phyloP scores from a whole-genome alignment of 2,888 invertebrate species.

The Orchesellides sinensis region DNA sequence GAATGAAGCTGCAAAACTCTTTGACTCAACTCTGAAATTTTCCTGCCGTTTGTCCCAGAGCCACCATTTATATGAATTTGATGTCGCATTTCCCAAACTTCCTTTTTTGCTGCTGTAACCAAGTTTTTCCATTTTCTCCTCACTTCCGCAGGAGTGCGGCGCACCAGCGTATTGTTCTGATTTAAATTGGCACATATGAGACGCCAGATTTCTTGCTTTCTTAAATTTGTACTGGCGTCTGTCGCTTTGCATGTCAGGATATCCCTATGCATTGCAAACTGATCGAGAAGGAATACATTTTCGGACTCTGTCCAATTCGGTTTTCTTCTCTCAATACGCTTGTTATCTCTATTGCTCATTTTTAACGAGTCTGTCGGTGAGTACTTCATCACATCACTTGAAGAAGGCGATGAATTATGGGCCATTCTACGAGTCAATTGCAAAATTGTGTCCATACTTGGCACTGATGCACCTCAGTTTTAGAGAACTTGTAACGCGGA shows the following conservation, averaged over 20 bases:
- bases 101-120: slow-evolving; percentile 74
- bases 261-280: slow-evolving; percentile 73
- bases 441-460: slow-evolving; percentile 69
- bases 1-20: slow-evolving; percentile 74
- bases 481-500: not conserved
- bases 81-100: slow-evolving; percentile 75
- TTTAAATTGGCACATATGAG: slow-evolving; percentile 74
- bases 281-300: slow-evolving; percentile 74
- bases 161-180: slow-evolving; percentile 72
- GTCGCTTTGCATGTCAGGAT: slow-evolving; percentile 75
- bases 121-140: slow-evolving; percentile 75
- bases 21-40: slow-evolving; percentile 74
- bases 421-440: slow-evolving; percentile 66
- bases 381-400: slow-evolving; percentile 68
- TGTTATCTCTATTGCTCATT: slow-evolving; percentile 65
- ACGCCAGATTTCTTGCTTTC: slow-evolving; percentile 75
- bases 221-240: slow-evolving; percentile 74
- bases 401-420: slow-evolving; percentile 64
- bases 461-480: not conserved
- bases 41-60: slow-evolving; percentile 67
- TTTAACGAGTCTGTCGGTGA: slow-evolving; percentile 70
- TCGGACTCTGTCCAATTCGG: slow-evolving; percentile 71
- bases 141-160: slow-evolving; percentile 74
- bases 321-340: slow-evolving; percentile 63
- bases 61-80: slow-evolving; percentile 69